A percentile compares a stretch with the other conserved stretches of the same genome.
Conservation (phyloP, 2,888 invertebrate genomes). For the Eupithecia vulgata region DNA sequence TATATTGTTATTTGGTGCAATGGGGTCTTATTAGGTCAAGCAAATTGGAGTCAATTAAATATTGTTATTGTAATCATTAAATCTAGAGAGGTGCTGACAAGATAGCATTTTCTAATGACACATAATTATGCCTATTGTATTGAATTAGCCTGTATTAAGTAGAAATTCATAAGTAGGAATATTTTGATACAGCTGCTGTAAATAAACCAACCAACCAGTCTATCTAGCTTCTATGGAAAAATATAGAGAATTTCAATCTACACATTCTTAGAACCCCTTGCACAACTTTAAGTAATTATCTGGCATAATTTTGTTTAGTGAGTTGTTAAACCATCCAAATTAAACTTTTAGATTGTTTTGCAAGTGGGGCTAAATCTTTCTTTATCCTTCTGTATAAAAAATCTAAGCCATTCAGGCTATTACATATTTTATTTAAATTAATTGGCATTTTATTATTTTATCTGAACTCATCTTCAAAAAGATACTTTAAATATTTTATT, state of each 20-base stretch:
- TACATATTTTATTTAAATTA: background rate
- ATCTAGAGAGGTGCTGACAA: constrained; percentile 56
- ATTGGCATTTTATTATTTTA: no score
- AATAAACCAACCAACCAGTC: background rate
- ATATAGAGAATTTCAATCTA: background rate
- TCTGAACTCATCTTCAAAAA: background rate
- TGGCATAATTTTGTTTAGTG: no score
- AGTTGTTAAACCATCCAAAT: no score
- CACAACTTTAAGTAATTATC: no score
- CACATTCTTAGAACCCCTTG: background rate
- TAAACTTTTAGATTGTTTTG: no score
- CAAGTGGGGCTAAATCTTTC: no score
- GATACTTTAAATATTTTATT: background rate
- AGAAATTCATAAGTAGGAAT: constrained; percentile 53
- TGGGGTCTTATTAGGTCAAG: constrained; percentile 46
- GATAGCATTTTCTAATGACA: constrained; percentile 46
- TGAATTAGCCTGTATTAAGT: constrained; percentile 43
- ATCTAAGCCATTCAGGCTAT: background rate
- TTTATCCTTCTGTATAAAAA: background rate
- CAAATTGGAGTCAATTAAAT: constrained; percentile 67
- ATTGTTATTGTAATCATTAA: constrained; percentile 53
- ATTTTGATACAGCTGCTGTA: constrained; percentile 6
- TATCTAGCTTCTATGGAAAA: background rate
- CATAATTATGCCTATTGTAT: constrained; percentile 44
- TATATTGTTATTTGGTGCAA: background rate